Evolutionary conservation across 2,113 vertebrate genomes (phyloP), one percentile per base, ranked within the genome.

Genomic region (Triplophysa dalaica): DNA sequence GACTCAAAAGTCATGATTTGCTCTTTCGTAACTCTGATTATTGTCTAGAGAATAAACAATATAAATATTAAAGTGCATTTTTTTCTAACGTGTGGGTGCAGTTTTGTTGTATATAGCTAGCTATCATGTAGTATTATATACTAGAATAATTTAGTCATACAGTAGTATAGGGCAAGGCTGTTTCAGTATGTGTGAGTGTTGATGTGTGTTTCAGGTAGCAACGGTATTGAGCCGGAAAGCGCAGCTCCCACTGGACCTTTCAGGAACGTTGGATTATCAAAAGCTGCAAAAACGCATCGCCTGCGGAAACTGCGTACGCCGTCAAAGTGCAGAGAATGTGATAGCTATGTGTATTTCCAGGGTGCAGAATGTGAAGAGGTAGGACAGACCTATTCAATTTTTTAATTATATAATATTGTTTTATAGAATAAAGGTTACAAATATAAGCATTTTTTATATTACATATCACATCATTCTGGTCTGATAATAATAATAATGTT

Each of bases 291-390:
- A 81, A 98, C 98, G 0, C 98, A 99, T 75, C 90, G 94, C 33
- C 92, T 99, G 33, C 91, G 96, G 41, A 98, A 98, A 86, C 94
- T 99, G 16, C 94, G 97, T 0, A 85, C 96, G 0, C 97, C 98
- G 0, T 90, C 97, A 19, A 98, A 98, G 76, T 99, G 98, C 54
- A 91, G 98, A 0, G 98, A 98, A 72, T 99, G 97, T 72, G 98
- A 98, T 90, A 98, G 96, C 89, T 98, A 98, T 0, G 97, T 99
- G 48, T 98, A 98, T 86, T 98, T 99, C 90, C 98, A 98, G 86
- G 98, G 98, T 0, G 97, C 96, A 0, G 98, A 99, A 81, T 99
- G 98, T 0, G 97, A 99, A 87, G 96, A 99, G 94, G 98, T 97
- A 82, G 89, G 86, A 38, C 48, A 0, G 3, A 52, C n/a, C n/a